Conservation (phyloP, 2,113 vertebrate genomes). For the Apus apus region DNA sequence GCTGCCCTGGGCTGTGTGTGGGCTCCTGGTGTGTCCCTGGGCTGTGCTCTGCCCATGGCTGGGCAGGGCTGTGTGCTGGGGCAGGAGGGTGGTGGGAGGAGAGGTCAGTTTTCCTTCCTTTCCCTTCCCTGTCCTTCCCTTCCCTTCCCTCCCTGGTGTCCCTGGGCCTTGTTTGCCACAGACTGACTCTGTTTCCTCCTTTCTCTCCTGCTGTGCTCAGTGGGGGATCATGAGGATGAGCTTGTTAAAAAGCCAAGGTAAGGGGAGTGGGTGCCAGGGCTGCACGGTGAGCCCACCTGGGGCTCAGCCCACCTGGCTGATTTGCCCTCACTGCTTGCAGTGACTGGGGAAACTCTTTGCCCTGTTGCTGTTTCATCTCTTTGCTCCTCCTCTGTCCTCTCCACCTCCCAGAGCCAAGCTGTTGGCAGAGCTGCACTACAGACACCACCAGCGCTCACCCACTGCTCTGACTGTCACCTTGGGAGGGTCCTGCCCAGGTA, state of each 20-base stretch:
- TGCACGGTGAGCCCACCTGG: background rate
- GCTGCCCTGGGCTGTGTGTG: rapidly evolving
- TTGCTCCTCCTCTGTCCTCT: too few species aligned
- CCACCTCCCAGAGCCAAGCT: too few species aligned
- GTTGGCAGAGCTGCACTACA: too few species aligned
- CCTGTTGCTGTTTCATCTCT: too few species aligned
- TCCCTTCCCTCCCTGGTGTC: background rate
- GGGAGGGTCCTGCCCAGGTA: too few species aligned
- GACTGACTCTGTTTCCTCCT: constrained; percentile 29
- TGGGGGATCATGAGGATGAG: constrained; percentile 95
- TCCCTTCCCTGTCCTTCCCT: too few species aligned
- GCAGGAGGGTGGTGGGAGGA: rapidly evolving
- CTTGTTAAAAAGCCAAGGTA: constrained; percentile 90
- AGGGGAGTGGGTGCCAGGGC: background rate
- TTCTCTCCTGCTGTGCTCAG: constrained; percentile 77
- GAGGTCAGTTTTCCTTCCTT: background rate
- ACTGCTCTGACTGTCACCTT: too few species aligned
- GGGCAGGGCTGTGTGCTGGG: rapidly evolving
- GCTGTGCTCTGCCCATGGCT: rapidly evolving
- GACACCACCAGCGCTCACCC: too few species aligned
- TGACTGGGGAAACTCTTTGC: too few species aligned
- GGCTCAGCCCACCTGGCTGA: too few species aligned
- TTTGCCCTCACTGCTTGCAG: too few species aligned
- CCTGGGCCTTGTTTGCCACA: background rate
- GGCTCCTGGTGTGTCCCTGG: too few species aligned